Base-by-base conservation (phyloP, 2,888 invertebrate species). In the Philaethria dido region DNA sequence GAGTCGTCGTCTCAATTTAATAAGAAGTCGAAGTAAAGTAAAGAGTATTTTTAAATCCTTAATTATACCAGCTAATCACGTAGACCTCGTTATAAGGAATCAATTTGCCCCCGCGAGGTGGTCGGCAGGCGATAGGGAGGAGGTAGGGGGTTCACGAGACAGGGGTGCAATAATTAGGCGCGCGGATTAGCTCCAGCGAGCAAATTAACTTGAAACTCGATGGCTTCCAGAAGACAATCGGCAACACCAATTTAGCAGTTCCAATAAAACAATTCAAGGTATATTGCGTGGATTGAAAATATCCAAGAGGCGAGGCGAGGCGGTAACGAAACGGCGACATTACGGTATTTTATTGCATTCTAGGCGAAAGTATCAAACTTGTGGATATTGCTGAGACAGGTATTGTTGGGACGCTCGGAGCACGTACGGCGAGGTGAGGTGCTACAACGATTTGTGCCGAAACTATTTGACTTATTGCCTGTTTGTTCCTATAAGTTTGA, bases 161-260 rank as follows among this genome's bases (percentile, higher is more conserved):
- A 74, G 77, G 81, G 80, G 74, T 74, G 85, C 81, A 83, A 84
- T 89, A 89, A 89, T 89, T 87, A 89, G 87, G 80, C 81, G 78
- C 79, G 78, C 75, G 87, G 88, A 89, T 89, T 88, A 88, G 84
- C 81, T 80, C 80, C 77, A 77, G 77, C 82, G 81, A 80, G 82
- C 73, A 85, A 87, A 90, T 90, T 88, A 88, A 87, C 86, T 87
- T 83, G 84, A 86, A 85, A 83, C 82, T 80, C 75, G 79, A 83
- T 80, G 75, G 74, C 74, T 73, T 75, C 75, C 73, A 75, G 76
- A 72, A 73, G 77, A 78, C 80, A 78, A 79, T 78, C 74, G 73
- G 64, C 69, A 64, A 68, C 64, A 70, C 71, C 71, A 77, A 8
- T 25, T 25, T 74, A 74, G 72, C 73, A 71, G 57, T 66, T 54